phyloP scores from a whole-genome alignment of 2,113 vertebrate species.

The Carettochelys insculpta region DNA sequence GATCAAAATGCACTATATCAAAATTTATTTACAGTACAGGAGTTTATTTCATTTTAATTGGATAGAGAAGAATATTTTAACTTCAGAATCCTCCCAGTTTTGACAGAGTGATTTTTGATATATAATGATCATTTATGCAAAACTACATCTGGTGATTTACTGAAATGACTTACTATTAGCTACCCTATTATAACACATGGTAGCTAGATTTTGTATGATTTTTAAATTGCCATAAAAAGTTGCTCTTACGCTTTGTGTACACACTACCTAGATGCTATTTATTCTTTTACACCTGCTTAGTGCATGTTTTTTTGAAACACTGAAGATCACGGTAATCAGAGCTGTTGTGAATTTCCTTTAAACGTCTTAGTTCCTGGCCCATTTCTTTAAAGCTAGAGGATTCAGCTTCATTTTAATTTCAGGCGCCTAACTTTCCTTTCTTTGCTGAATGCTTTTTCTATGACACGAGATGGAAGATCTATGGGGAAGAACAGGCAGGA shows the following conservation, averaged over 20 bases:
- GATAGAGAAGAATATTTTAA: constrained; percentile 12
- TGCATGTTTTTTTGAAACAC: not conserved
- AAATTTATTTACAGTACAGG: constrained; percentile 33
- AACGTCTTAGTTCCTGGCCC: not conserved
- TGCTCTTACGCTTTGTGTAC: constrained; percentile 32
- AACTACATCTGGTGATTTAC: constrained; percentile 35
- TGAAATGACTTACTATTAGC: constrained; percentile 29
- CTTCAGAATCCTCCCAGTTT: constrained; percentile 34
- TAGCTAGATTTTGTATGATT: constrained; percentile 8
- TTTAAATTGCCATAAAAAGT: constrained; percentile 29
- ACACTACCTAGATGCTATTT: not conserved
- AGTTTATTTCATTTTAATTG: constrained; percentile 47
- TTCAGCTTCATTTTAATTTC: not conserved
- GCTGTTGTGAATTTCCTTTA: not conserved
- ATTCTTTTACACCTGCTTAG: constrained; percentile 15
- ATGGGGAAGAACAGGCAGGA: not conserved
- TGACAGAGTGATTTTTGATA: constrained; percentile 19
- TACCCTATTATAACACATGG: constrained; percentile 6
- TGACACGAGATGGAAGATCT: not conserved
- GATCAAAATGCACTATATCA: not conserved
- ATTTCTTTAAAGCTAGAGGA: not conserved
- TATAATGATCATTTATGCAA: constrained; percentile 34
- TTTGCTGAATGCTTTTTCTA: not conserved
- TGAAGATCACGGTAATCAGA: not conserved
- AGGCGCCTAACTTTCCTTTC: not conserved